Base-by-base conservation (phyloP, 2,888 invertebrate species). In the Camponotus fellah region DNA sequence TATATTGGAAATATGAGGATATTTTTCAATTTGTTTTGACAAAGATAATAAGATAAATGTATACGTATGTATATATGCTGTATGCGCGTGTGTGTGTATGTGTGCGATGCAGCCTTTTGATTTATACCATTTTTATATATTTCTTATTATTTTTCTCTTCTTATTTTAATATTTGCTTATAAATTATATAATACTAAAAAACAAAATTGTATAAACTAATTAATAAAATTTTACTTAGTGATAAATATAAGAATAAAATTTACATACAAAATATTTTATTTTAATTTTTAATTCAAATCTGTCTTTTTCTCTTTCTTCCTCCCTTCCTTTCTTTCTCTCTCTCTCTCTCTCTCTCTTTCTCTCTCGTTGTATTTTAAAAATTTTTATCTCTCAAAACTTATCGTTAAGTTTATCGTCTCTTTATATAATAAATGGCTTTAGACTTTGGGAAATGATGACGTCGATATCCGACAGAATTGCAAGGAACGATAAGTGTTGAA, bases 401-500 rank as follows among this genome's bases (percentile, higher is more conserved):
- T 17, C 8, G 8, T 68, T 56, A 71, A 46, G 34, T 69, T 71
- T n/a, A 10, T 10, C n/a, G 32, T 9, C 32, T 21, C 3, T 58
- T 71, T 72, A 32, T 14, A 12, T 10, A n/a, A 43, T 79, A 71
- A 79, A 34, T 32, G 17, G 72, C 43, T 79, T 77, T 32, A 14
- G 1, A 56, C 9, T 56, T 56, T n/a, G 14, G 12, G 32, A 58
- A 72, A 79, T 69, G 40, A 69, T 43, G 40, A 58, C 14, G 6
- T 46, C 72, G 10, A 58, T 43, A 71, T 69, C 3, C 58, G 14
- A 34, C 21, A 34, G 14, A 34, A 37, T 72, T 12, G 10, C 43
- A 60, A 58, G 32, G 12, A 32, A n/a, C 32, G 65, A 46, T 14
- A 12, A 46, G 14, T 17, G 32, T 9, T 4, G 32, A 40, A 37